A percentile compares a stretch with the other conserved stretches of the same genome.
Evolutionary conservation across 2,888 invertebrate species (phyloP).

Genomic region (Sphecodes monilicornis): DNA sequence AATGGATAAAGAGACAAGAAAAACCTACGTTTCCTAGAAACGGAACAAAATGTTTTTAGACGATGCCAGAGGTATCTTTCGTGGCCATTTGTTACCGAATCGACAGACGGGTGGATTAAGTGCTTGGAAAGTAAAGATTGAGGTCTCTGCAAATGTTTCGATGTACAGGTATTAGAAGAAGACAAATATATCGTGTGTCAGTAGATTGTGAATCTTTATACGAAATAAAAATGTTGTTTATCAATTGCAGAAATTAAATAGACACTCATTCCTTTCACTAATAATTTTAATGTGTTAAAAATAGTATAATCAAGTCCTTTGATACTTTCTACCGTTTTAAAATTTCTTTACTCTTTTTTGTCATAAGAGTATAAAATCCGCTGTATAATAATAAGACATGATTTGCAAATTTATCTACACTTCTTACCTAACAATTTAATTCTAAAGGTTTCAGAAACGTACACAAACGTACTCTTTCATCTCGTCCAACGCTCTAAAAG

Average conservation of each 20-base stretch:
- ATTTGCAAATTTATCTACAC: too few relatives aligned
- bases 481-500: too few relatives aligned
- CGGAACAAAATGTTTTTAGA: not conserved
- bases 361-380: too few relatives aligned
- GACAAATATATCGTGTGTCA: not conserved
- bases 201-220: not conserved
- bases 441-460: too few relatives aligned
- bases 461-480: too few relatives aligned
- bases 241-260: not conserved
- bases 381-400: too few relatives aligned
- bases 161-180: not conserved
- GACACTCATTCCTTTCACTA: too few relatives aligned
- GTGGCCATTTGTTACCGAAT: not conserved
- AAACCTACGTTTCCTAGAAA: not conserved
- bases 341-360: too few relatives aligned
- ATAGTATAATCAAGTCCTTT: too few relatives aligned
- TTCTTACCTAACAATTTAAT: too few relatives aligned
- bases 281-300: too few relatives aligned
- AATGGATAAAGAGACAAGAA: not conserved
- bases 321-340: too few relatives aligned
- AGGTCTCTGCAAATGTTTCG: not conserved
- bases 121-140: not conserved
- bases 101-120: constrained; percentile 1
- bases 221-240: not conserved
- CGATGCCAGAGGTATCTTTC: not conserved